Evolutionary conservation across 2,888 invertebrate species (phyloP), one percentile per base, ranked within the genome.

Genomic region (Brachypterus glaber): DNA sequence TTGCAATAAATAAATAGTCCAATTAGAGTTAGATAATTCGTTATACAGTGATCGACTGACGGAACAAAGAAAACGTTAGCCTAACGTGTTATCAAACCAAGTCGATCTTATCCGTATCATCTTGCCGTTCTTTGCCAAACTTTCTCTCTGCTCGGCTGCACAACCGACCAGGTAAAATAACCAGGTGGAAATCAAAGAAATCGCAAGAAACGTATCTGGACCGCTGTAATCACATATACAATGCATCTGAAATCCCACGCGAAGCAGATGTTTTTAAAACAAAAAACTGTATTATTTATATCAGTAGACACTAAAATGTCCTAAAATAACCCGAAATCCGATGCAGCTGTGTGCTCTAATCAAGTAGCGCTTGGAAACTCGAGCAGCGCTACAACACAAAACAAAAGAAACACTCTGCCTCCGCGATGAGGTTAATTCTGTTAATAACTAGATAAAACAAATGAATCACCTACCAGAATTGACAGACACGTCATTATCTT

Each of bases 401-500:
- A 45, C 34, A 32, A 33, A 34, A 33, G 25, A 33, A 29, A 43
- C 44, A 33, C 36, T 26, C 44, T 44, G 43, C 40, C 40, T 39
- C 39, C 25, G 34, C 44, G 46, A 45, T 44, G 45, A 55, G 54
- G 55, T 55, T 57, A 54, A 47, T 49, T 37, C 33, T 15, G 7
- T 33, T 21, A 5, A 7, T 35, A 37, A 35, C 21, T 38, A 29
- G 36, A 35, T 31, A 37, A 46, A 32, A 35, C 43, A 36, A 46
- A 61, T 64, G 58, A 61, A 58, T 62, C 62, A 70, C 72, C 75
- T 78, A 83, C 83, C 80, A 79, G 73, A 71, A 83, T 77, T 63
- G 82, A 79, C 63, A 83, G 75, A 74, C 82, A 82, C 72, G 80
- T 76, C 73, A 78, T 79, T 71, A 83, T 74, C 68, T 73, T 74